These are phyloP conservation scores for Zonitis immaculata DNA, from an alignment of 2,888 invertebrate species.

Conservation along the genomic window DNA sequence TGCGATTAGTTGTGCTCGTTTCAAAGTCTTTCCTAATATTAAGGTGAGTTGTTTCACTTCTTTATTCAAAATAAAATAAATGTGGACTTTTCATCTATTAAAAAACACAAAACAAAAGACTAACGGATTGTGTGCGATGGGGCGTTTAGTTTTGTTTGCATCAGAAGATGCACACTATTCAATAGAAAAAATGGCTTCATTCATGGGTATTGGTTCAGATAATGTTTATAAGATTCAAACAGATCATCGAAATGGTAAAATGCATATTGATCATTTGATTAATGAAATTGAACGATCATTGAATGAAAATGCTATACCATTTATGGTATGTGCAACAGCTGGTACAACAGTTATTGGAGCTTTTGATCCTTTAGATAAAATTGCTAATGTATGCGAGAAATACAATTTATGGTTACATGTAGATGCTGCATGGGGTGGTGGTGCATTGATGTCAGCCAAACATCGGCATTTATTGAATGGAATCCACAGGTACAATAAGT, in stretches of 20 bases:
- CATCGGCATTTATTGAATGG: constrained; percentile 68
- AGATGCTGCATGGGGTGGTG: constrained; percentile 91
- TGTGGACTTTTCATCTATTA: neutral
- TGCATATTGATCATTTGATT: constrained; percentile 62
- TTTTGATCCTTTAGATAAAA: constrained; percentile 74
- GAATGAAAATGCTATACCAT: constrained; percentile 63
- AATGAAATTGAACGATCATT: constrained; percentile 58
- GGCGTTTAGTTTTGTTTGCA: constrained; percentile 73
- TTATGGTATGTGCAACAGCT: constrained; percentile 82
- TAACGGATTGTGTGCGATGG: constrained; percentile 63
- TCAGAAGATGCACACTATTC: constrained; percentile 92
- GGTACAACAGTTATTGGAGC: constrained; percentile 89
- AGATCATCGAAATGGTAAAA: constrained; percentile 65
- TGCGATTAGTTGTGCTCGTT: constrained; percentile 80
- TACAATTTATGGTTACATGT: constrained; percentile 86
- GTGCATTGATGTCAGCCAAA: constrained; percentile 73
- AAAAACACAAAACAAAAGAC: too few species aligned
- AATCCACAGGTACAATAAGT: constrained; percentile 76
- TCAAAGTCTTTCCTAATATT: constrained; percentile 64
- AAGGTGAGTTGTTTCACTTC: too few species aligned
- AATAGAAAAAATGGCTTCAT: constrained; percentile 77
- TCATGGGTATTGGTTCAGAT: constrained; percentile 81
- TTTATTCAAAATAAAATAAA: neutral
- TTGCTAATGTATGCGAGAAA: constrained; percentile 71
- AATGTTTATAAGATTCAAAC: constrained; percentile 76